Evolutionary conservation across 2,797 vertebrate species (phyloP).

Genomic region (Antrozous pallidus): DNA sequence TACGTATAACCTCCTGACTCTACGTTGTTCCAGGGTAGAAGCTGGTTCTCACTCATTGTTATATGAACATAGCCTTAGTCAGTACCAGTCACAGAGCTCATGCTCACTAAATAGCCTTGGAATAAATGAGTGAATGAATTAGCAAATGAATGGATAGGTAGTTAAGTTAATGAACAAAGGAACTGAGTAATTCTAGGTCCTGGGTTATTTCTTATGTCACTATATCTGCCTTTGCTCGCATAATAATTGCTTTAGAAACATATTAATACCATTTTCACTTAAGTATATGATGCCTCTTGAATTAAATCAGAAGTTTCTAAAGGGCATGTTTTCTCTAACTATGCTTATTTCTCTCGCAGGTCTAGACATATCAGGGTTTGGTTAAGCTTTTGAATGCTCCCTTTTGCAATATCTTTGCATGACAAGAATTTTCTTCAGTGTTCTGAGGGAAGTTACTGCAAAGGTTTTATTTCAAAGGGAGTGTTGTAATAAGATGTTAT

Average conservation of each 20-base stretch:
- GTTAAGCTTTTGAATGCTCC: neutral
- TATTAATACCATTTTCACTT: neutral
- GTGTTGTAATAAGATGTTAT: neutral
- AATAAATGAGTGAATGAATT: neutral
- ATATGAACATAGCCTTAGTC: too few relatives aligned
- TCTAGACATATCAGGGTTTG: neutral
- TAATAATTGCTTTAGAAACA: neutral
- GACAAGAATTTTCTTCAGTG: neutral
- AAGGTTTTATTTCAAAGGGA: constrained; percentile 23
- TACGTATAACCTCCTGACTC: neutral
- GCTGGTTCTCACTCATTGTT: neutral
- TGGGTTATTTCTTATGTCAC: neutral
- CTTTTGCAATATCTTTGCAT: neutral
- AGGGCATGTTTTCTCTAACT: neutral
- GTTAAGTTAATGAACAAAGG: neutral
- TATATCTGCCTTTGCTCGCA: neutral
- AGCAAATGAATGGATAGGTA: neutral
- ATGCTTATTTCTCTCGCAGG: neutral
- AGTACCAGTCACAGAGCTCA: neutral
- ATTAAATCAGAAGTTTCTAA: neutral
- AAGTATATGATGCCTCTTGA: neutral
- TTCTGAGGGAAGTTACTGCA: neutral
- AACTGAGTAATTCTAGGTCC: neutral
- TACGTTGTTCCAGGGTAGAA: neutral
- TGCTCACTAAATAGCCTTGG: neutral